Evolutionary conservation across 2,797 vertebrate species (phyloP), one percentile per base, ranked within the genome.

Genomic region (Characodon lateralis): DNA sequence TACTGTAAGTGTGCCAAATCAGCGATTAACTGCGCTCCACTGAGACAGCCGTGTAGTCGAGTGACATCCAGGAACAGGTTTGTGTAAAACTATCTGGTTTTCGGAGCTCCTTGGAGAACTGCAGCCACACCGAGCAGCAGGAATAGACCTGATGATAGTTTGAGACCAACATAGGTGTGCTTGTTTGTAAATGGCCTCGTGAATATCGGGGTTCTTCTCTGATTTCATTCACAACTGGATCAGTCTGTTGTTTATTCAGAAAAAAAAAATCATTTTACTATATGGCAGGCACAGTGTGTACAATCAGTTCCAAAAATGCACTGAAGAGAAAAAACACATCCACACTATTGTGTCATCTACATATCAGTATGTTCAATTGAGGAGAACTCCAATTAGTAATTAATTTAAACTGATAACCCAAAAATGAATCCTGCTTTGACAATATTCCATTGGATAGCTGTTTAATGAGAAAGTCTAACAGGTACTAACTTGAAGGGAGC

Each of bases 1-100:
- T 91, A 91, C 89, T 94, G 93, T 94, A 93, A 94, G 92, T 93
- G 92, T 92, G 95, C 94, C 94, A 95, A 95, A 95, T 95, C 93
- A 94, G 94, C 92, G 93, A 95, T 95, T 96, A 95, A 93, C 88
- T 86, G 86, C 76, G 73, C 89, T 94, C 83, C 87, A 81, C 55
- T 35, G 83, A 91, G 94, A 95, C 93, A 94, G 93, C 93, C 94
- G 87, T 93, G 93, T 80, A 93, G 94, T 80, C 43, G 90, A 93
- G 92, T 94, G 95, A 96, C 84, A 79, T 82, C 78, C 78, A 46
- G 82, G 31, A 88, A 83, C 92, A 93, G 91, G 92, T 94, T 92
- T 72, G 77, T 90, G 92, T 92, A 93, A 93, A 89, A 89, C 86
- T 82, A 92, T 93, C 91, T 63, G 74, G 75, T 82, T 77, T 89